These are phyloP conservation scores for Proales similis DNA, from an alignment of 1,140 invertebrate genomes.

Conservation along the genomic window DNA sequence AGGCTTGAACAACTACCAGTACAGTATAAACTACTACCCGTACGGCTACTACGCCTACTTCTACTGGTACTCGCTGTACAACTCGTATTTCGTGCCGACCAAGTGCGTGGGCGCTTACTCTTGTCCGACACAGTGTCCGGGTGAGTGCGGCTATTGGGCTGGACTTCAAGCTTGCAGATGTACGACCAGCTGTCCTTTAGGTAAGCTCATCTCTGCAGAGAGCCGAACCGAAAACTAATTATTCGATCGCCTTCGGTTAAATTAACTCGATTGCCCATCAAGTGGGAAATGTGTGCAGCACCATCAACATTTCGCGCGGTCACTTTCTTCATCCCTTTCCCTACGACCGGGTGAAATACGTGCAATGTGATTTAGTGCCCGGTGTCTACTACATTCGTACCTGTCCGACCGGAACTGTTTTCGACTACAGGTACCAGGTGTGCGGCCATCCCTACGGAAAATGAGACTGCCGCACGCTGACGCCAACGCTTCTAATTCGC, in stretches of 20 bases:
- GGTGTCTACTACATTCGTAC: conserved; percentile 15
- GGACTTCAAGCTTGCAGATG: conserved; percentile 34
- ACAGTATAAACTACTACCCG: conserved; percentile 15
- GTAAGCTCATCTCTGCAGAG: neutral
- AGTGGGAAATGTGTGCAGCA: conserved; percentile 13
- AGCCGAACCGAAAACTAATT: neutral
- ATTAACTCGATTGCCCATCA: too few relatives aligned
- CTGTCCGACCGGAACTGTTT: conserved; percentile 27
- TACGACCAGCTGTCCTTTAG: conserved; percentile 2
- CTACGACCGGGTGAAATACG: conserved; percentile 20
- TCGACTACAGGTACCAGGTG: conserved; percentile 18
- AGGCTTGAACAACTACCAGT: too few relatives aligned
- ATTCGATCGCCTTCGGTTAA: neutral
- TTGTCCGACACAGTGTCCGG: conserved; percentile 30
- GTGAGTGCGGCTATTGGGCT: conserved; percentile 21
- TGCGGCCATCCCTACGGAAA: conserved; percentile 36
- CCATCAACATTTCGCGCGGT: neutral
- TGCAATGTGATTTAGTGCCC: conserved; percentile 37
- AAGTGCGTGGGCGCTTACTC: conserved; percentile 1
- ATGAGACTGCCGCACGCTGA: too few relatives aligned
- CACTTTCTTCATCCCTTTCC: conserved; percentile 21
- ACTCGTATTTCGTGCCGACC: neutral
- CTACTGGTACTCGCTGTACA: conserved; percentile 29
- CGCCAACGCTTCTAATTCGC: too few relatives aligned
- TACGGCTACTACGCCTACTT: conserved; percentile 28